These are phyloP conservation scores for Ectropis crepuscularia DNA, from an alignment of 2,888 invertebrate genomes.

Conservation along the genomic window DNA sequence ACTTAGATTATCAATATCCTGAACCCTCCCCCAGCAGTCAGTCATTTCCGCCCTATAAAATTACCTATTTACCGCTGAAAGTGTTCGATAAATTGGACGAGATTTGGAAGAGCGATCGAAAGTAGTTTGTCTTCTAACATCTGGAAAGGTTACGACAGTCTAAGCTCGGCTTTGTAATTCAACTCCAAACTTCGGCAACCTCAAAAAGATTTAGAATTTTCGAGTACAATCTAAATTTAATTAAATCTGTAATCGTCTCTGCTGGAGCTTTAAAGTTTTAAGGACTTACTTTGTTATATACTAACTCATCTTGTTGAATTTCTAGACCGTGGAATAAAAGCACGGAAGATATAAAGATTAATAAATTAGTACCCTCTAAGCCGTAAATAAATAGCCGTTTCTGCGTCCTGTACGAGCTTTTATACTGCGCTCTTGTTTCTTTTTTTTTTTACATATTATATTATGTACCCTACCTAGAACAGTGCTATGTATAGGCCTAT, in stretches of 20 bases:
- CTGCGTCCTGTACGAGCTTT: too few species aligned
- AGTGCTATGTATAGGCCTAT: too few species aligned
- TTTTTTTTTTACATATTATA: too few species aligned
- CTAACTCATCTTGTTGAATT: slow-evolving; percentile 6
- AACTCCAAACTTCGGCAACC: slow-evolving; percentile 34
- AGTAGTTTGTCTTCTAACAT: slow-evolving; percentile 27
- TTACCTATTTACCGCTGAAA: slow-evolving; percentile 23
- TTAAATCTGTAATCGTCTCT: slow-evolving; percentile 35
- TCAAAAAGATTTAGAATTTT: slow-evolving; percentile 31
- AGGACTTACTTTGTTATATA: slow-evolving; percentile 15
- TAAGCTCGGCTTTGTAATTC: slow-evolving; percentile 27
- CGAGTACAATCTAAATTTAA: slow-evolving; percentile 38
- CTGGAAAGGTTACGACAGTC: slow-evolving; percentile 26
- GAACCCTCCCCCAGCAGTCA: slow-evolving; percentile 16
- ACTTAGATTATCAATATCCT: slow-evolving; percentile 21
- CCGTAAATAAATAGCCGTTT: too few species aligned
- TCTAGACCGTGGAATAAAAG: neutral
- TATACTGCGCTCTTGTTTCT: too few species aligned
- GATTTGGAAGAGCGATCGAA: slow-evolving; percentile 17
- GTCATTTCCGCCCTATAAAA: slow-evolving; percentile 24
- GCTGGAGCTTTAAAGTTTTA: slow-evolving; percentile 31
- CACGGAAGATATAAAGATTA: too few species aligned
- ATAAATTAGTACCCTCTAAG: too few species aligned
- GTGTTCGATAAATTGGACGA: slow-evolving; percentile 24
- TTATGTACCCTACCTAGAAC: too few species aligned